Evolutionary conservation across 2,113 vertebrate species (phyloP).

Genomic region (Misgurnus anguillicaudatus): DNA sequence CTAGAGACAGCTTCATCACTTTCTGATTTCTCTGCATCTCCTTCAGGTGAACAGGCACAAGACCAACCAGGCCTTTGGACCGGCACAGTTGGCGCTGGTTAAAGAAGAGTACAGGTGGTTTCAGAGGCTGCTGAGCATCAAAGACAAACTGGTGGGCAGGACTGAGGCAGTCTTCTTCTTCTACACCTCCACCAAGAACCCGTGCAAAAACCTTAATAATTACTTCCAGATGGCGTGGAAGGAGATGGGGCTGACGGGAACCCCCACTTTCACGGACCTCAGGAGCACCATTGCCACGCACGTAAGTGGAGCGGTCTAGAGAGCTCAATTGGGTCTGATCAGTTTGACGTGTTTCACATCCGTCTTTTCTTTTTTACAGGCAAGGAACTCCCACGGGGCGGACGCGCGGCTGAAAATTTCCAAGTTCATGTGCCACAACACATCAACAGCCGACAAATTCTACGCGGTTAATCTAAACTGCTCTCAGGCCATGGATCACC

Average conservation of each 20-base stretch:
- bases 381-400: background rate
- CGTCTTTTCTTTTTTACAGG: background rate
- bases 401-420: background rate
- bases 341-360: no score
- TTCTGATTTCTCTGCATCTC: no score
- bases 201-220: background rate
- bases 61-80: no score
- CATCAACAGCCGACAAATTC: background rate
- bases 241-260: background rate
- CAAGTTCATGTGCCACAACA: background rate
- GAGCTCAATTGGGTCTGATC: background rate
- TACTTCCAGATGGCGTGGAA: background rate
- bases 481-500: background rate
- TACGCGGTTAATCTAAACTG: background rate
- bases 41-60: background rate
- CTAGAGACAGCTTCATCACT: no score
- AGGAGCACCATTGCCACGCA: background rate
- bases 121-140: background rate
- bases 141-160: background rate
- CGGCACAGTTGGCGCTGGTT: background rate
- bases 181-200: background rate
- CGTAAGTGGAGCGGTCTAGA: background rate
- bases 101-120: conserved; percentile 1
- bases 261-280: background rate
- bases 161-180: background rate